These are phyloP conservation scores for Porites lobata DNA, from an alignment of 92 coral and sea anemone species.

Conservation along the genomic window DNA sequence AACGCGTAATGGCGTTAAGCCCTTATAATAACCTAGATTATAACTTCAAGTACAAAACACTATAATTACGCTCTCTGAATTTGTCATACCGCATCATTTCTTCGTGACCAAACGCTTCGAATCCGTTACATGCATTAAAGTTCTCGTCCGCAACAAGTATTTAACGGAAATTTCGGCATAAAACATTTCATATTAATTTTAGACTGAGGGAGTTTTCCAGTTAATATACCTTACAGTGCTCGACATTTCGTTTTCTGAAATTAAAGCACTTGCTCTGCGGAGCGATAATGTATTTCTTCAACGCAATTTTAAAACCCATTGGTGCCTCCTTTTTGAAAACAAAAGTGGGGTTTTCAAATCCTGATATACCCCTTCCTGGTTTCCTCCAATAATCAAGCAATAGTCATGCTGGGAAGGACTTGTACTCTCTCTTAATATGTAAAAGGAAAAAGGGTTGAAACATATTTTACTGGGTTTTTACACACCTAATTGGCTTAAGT, in stretches of 20 bases:
- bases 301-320: background rate
- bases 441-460: background rate
- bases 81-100: background rate
- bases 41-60: background rate
- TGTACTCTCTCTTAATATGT: background rate
- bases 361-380: background rate
- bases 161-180: constrained; percentile 23
- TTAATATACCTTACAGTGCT: background rate
- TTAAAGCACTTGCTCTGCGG: background rate
- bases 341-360: constrained; percentile 2
- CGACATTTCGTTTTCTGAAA: background rate
- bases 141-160: background rate
- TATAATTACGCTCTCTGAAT: background rate
- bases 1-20: background rate
- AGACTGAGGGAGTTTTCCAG: background rate
- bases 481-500: background rate
- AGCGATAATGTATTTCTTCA: background rate
- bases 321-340: constrained; percentile 5
- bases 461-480: background rate
- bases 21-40: background rate
- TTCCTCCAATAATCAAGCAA: background rate
- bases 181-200: background rate
- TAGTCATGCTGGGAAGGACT: constrained; percentile 11
- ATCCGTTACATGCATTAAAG: background rate
- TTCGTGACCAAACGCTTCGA: too few relatives aligned